Evolutionary conservation across 1,140 invertebrate species (phyloP).

Genomic region (Thaumetopoea pityocampa): DNA sequence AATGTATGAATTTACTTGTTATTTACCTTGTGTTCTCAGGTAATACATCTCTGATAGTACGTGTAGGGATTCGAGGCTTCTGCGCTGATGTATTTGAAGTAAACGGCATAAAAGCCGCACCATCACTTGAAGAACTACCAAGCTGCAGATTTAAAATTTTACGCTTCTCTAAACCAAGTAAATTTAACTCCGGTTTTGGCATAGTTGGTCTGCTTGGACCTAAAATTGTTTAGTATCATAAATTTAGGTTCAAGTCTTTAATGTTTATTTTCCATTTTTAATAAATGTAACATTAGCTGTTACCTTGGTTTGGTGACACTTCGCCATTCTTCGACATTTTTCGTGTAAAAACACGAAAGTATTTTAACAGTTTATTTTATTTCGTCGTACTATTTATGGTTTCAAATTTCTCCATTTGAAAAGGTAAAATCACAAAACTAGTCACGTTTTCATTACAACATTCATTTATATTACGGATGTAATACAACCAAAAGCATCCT

Average conservation of each 20-base stretch:
- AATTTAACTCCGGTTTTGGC: slow-evolving; percentile 63
- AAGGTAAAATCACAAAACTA: slow-evolving; percentile 23
- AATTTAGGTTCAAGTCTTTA: slow-evolving; percentile 3
- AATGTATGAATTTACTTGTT: not conserved
- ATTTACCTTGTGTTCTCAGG: slow-evolving; percentile 63
- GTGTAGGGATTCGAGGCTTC: slow-evolving; percentile 46
- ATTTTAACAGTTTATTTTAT: slow-evolving; percentile 30
- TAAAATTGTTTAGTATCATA: slow-evolving; percentile 27
- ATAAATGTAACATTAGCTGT: no score
- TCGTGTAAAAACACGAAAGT: slow-evolving; percentile 23
- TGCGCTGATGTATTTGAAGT: slow-evolving; percentile 40
- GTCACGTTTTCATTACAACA: slow-evolving; percentile 38
- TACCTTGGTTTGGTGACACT: slow-evolving; percentile 72
- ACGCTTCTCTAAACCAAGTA: slow-evolving; percentile 58
- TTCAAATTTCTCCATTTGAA: slow-evolving; percentile 44
- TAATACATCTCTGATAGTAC: slow-evolving; percentile 64
- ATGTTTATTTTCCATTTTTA: slow-evolving; percentile 1
- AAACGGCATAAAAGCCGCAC: slow-evolving; percentile 62
- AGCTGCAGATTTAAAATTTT: slow-evolving; percentile 61
- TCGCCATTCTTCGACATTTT: slow-evolving; percentile 74
- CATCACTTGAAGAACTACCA: slow-evolving; percentile 54
- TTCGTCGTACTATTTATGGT: slow-evolving; percentile 32
- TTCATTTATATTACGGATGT: slow-evolving; percentile 33
- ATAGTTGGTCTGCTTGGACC: slow-evolving; percentile 57
- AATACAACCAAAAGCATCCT: no score